Base-by-base conservation (phyloP, 2,888 invertebrate species). In the Lasioglossum lativentre region DNA sequence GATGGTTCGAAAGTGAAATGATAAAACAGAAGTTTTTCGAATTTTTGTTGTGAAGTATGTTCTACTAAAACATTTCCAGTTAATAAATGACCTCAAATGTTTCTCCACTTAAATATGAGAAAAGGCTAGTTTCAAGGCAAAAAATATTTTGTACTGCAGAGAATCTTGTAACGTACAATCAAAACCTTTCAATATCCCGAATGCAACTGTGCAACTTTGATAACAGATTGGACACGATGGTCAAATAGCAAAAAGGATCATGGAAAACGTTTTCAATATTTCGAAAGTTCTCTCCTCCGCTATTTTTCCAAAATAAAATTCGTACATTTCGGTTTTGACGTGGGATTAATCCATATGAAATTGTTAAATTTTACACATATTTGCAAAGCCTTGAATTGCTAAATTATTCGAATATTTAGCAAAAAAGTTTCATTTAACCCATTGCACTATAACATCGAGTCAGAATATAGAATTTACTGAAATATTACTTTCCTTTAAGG, bases 121-220 rank as follows among this genome's bases (percentile, higher is more conserved):
- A 38, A 38, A 40, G 40, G 5, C 2, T 14, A n/a, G n/a, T 4
- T 38, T 23, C 45, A 14, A 3, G 16, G 8, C 34, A 30, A 84
- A 59, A 75, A n/a, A 56, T 10, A 34, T 10, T 59, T n/a, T 0
- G 3, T 16, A n/a, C 34, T 19, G 19, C 40, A 52, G 3, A 27
- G 34, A 68, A 63, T 70, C 6, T 47, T 63, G 38, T 63, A 59
- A 16, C 63, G n/a, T 5, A 42, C 76, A 77, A 80, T 80, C 63
- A 3, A 70, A 70, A 40, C 42, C 40, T 78, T 73, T 71, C 78
- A 73, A 72, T 84, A 56, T 42, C 19, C 14, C 40, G 78, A 86
- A 73, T 75, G 79, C 66, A 78, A 56, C 84, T 86, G 86, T 56
- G 77, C 59, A 85, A 85, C 76, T 82, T 45, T 66, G 86, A 86